Conservation (phyloP, 2,113 vertebrate genomes). For the Colossoma macropomum region DNA sequence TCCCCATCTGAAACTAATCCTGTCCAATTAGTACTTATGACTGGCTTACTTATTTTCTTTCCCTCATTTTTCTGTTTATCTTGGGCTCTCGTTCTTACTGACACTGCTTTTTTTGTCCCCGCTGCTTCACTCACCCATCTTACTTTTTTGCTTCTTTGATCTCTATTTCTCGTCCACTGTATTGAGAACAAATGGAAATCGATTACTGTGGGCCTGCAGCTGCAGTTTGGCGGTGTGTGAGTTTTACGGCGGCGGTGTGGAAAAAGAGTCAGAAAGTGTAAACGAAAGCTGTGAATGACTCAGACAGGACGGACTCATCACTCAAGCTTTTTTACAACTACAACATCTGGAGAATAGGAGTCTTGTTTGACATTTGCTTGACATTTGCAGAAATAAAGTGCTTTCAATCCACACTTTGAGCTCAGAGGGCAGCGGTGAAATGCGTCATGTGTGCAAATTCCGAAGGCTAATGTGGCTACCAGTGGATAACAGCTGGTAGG, state of each 20-base stretch:
- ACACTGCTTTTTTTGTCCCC: not conserved
- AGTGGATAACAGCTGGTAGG: not conserved
- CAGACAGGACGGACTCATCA: not conserved
- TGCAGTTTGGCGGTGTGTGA: not conserved
- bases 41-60: not conserved
- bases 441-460: not conserved
- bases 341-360: not conserved
- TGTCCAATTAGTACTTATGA: not conserved
- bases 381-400: conserved; percentile 10
- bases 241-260: not conserved
- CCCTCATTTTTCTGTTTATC: not conserved
- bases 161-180: not conserved
- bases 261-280: no score
- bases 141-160: not conserved
- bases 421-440: not conserved
- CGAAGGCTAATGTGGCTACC: not conserved
- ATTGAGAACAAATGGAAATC: not conserved
- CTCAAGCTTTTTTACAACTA: not conserved
- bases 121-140: not conserved
- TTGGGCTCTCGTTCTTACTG: not conserved
- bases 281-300: not conserved
- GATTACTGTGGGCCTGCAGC: not conserved
- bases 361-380: conserved; percentile 33
- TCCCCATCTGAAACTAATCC: no score
- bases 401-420: not conserved